Conservation (phyloP, 2,797 vertebrate genomes). For the Muscicapa comitata region DNA sequence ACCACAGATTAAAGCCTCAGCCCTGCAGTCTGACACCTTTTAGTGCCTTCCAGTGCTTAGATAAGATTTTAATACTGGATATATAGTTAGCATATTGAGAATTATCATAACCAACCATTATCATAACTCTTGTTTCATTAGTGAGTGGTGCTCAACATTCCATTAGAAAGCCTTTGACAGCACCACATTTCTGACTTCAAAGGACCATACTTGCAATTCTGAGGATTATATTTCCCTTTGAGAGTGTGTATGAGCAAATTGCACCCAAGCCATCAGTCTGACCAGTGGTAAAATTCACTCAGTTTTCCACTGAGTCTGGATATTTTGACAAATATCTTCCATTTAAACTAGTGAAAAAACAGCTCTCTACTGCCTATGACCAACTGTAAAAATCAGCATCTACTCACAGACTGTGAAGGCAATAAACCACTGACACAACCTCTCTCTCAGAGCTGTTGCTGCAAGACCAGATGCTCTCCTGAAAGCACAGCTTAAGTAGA, state of each 20-base stretch:
- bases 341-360: background rate
- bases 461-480: background rate
- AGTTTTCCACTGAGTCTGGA: background rate
- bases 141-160: background rate
- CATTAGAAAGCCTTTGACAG: background rate
- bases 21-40: background rate
- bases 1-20: too few relatives aligned
- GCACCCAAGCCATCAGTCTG: background rate
- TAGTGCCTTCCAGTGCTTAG: background rate
- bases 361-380: background rate
- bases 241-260: background rate
- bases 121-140: background rate
- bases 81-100: background rate
- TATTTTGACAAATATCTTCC: conserved; percentile 20
- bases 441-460: background rate
- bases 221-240: background rate
- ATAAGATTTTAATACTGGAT: background rate
- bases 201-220: background rate
- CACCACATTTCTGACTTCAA: background rate
- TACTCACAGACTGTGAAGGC: background rate
- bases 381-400: background rate
- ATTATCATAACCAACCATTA: background rate
- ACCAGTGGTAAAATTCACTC: background rate
- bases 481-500: background rate
- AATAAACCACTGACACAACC: background rate